Percentiles rank a stretch among this genome's conserved stretches.
phyloP scores from a whole-genome alignment of 2,113 vertebrate genomes.

The Balaenoptera acutorostrata region DNA sequence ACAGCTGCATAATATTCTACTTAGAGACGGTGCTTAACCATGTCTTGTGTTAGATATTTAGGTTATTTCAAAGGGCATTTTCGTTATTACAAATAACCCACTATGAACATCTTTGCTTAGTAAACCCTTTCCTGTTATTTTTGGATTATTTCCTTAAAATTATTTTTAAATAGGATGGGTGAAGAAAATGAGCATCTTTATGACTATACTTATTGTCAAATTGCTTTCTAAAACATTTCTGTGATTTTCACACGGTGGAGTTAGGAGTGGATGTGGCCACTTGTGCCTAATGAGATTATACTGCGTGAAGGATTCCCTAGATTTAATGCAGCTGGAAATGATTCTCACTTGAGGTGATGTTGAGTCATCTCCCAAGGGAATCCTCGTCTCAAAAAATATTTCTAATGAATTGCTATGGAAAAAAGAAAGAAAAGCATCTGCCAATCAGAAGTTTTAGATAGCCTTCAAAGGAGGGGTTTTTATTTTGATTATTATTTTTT shows the following conservation, averaged over 20 bases:
- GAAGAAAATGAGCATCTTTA: not conserved
- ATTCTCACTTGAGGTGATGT: not conserved
- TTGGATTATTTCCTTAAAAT: slow-evolving; percentile 4
- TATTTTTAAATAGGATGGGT: not conserved
- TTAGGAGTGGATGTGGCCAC: not conserved
- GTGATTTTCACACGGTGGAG: not conserved
- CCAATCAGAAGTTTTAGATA: not conserved
- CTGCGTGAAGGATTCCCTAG: not conserved
- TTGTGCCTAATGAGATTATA: not conserved
- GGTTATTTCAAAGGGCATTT: not conserved
- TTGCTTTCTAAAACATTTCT: not conserved
- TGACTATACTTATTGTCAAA: not conserved
- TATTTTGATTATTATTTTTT: not conserved
- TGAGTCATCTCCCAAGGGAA: not conserved
- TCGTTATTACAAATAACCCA: not conserved
- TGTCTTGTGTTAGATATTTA: not conserved
- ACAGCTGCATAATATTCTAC: not conserved
- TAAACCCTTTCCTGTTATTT: not conserved
- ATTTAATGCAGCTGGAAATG: not conserved
- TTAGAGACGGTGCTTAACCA: not conserved
- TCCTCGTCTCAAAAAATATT: not conserved
- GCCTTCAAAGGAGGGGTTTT: not conserved
- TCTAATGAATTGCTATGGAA: not conserved
- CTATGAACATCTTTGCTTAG: not conserved
- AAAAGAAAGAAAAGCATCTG: not conserved